Evolutionary conservation across 2,113 vertebrate species (phyloP), one percentile per base, ranked within the genome.

Genomic region (Barbus barbus): DNA sequence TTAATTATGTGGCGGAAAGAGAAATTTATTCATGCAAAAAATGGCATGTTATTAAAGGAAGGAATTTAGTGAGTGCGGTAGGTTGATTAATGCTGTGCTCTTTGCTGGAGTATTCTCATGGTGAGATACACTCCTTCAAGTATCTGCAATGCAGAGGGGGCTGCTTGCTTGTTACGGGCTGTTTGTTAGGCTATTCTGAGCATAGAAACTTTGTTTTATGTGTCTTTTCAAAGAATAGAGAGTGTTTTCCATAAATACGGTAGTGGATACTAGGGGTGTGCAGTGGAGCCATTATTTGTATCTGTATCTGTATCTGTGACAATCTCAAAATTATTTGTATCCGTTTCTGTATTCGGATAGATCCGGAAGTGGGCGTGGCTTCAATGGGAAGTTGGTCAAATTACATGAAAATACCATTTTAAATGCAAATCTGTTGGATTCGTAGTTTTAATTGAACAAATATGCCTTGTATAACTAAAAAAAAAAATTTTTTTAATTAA

Each of bases 51-150:
- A 60, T 69, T 74, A n/a, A 48, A 77, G 26, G 22, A 44, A 38
- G 60, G 36, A 16, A 26, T 1, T 0, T 5, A 6, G 61, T 44
- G 58, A 63, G 44, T 13, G 7, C 3, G 36, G 74, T 18, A 51
- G 75, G 13, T 53, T 76, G 81, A 86, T 86, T 82, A 86, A 81
- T 81, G 81, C 51, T 81, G 58, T 38, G 44, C 76, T 81, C 80
- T 87, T 80, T 80, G 67, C 75, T 38, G 78, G 53, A 44, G 75
- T 65, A 65, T 85, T 83, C 79, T 85, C 80, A 28, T 41, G 82
- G 18, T 71, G 51, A 82, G 74, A 81, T 61, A 22, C 63, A 81
- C 69, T 69, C 74, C 84, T 81, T 83, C 33, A 71, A 58, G 69
- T 81, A 81, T 87, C 63, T 74, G 78, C 86, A 77, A 71, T 77